Base-by-base conservation (phyloP, 2,797 vertebrate genomes). In the Odontamblyopus lacepedii region DNA sequence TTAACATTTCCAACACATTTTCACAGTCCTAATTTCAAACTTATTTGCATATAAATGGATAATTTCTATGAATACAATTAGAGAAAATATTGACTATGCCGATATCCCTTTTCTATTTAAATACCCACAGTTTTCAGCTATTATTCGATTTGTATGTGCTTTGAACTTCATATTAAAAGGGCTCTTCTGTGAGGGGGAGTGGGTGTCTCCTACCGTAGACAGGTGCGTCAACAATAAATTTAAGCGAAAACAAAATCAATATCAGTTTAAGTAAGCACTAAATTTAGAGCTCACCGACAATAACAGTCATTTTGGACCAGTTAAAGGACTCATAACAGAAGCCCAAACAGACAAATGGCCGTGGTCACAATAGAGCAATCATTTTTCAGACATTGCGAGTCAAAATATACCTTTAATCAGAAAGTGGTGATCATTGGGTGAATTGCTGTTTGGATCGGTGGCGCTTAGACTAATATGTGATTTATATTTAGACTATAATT, bases 381-480 rank as follows among this genome's bases (percentile, higher is more conserved):
- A 66, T 66, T 66, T 66, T 6, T 27, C 12, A 48, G 44, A 50
- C 44, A 7, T 30, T 50, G 44, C 30, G 44, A 29, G 44, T 66
- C 64, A 51, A 66, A 66, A 66, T 48, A 51, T 66, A 66, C 44
- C 44, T 51, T 51, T 50, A 66, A 66, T 50, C 44, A 66, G 16
- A 66, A 48, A 18, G 26, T 27, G 38, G n/a, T 5, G 44, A 44
- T 7, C 38, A 50, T 18, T 27, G 63, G 38, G 2, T 26, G 63
- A 16, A 48, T 35, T 38, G 32, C 38, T 62, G 60, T 62, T 62
- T 64, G 35, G 63, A 41, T 16, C 11, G 35, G 41, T 18, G 23
- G n/a, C 12, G 1, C 38, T 48, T 48, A 12, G 0, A 12, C 1
- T 27, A 26, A 64, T 26, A 26, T 50, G 13, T 27, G 6, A 48